phyloP scores from a whole-genome alignment of 2,888 invertebrate genomes.

The Torymus texanus region DNA sequence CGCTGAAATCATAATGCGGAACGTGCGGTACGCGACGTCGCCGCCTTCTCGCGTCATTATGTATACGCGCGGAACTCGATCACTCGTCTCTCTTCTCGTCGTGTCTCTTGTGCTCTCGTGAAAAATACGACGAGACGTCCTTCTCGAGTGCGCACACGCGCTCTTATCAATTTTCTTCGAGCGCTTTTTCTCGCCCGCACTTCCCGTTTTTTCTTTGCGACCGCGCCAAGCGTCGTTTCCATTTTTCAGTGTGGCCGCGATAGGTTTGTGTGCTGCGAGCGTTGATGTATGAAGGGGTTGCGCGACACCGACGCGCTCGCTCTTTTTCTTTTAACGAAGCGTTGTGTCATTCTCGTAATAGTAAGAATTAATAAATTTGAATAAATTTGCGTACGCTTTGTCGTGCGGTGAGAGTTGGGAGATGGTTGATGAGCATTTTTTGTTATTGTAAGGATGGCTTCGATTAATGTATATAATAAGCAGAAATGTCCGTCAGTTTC shows the following conservation, averaged over 20 bases:
- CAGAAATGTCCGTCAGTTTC: no score
- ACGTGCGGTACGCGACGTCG: constrained; percentile 65
- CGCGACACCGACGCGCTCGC: neutral
- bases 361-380: constrained; percentile 19
- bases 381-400: neutral
- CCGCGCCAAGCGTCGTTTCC: constrained; percentile 2
- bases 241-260: constrained; percentile 20
- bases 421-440: no score
- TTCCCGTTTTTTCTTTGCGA: neutral
- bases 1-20: constrained; percentile 80
- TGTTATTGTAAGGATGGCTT: no score
- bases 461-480: no score
- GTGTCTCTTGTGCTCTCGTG: neutral
- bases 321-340: neutral
- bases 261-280: neutral
- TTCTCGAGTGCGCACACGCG: constrained; percentile 30
- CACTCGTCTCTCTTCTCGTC: constrained; percentile 11
- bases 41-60: constrained; percentile 64
- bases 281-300: neutral
- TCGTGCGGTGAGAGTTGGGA: neutral
- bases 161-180: constrained; percentile 50
- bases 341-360: neutral
- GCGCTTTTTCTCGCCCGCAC: neutral
- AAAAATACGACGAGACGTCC: constrained; percentile 37
- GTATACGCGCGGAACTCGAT: constrained; percentile 50